Conservation (phyloP, 2,113 vertebrate species). For the Sylvicapra grimmia region DNA sequence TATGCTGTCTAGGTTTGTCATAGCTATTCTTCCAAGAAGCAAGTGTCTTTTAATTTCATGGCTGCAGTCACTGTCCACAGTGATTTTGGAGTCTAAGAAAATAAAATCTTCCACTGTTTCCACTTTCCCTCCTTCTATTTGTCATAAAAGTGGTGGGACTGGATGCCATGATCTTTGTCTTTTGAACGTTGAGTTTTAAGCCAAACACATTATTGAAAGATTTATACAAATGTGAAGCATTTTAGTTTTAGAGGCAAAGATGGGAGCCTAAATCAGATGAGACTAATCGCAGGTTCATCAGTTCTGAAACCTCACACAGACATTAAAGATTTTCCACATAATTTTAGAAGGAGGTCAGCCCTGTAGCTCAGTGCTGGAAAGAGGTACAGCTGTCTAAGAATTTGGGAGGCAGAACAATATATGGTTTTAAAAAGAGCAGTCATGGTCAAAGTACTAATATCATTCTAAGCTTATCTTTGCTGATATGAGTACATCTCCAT, state of each 20-base stretch:
- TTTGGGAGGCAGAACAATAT: neutral
- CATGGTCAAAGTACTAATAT: neutral
- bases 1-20: neutral
- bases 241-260: conserved; percentile 62
- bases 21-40: neutral
- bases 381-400: neutral
- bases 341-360: conserved; percentile 48
- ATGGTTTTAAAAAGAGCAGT: neutral
- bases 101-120: neutral
- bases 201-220: neutral
- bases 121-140: neutral
- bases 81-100: neutral
- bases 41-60: neutral
- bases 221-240: conserved; percentile 59
- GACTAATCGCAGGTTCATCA: conserved; percentile 43
- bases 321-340: conserved; percentile 37
- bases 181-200: neutral
- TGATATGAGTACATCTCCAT: neutral
- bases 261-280: conserved; percentile 39
- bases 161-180: neutral
- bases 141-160: neutral
- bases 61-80: neutral
- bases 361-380: conserved; percentile 42
- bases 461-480: neutral
- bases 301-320: conserved; percentile 52